Evolutionary conservation across 2,113 vertebrate genomes (phyloP), one percentile per base, ranked within the genome.

Genomic region (Hirundichthys speculiger): DNA sequence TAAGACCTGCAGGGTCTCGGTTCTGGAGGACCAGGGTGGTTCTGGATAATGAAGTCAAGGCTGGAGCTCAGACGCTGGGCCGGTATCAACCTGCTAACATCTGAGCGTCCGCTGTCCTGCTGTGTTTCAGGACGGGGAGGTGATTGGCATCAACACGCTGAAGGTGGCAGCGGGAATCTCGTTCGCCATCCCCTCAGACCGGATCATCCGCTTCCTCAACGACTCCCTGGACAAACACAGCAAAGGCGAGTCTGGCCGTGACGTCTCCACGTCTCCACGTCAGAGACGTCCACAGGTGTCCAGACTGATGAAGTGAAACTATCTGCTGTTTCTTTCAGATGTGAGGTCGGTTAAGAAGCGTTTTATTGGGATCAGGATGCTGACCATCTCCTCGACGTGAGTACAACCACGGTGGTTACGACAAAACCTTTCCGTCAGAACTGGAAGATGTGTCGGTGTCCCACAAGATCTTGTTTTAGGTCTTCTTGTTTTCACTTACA

Each of bases 151-250:
- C 90, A 98, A 98, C 86, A 98, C 96, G 0, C 90, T 97, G 62
- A 98, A 98, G 80, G 96, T 98, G 15, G 92, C 96, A 0, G 97
- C 96, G 5, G 97, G 97, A 38, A 98, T 98, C 86, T 96, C 96
- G 75, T 98, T 98, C 39, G 97, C 97, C 12, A 98, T 98, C 61
- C 96, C 96, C 57, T 95, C 96, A 0, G 97, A 98, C 74, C 92
- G 96, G 25, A 98, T 98, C 86, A 83, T 80, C 1, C 93, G 75
- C 50, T 98, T 98, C 90, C 94, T 98, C 63, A 84, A 92, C 0
- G 94, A 98, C 68, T 94, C 93, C 0, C 91, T 93, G 1, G 88
- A 85, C 72, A 96, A 95, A 73, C 91, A 92, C 14, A 79, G 56
- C 61, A 94, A 94, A 94, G 95, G 94, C 94, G 81, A 39, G 30